Evolutionary conservation across 2,888 invertebrate species (phyloP), one percentile per base, ranked within the genome.

Genomic region (Lagria hirta): DNA sequence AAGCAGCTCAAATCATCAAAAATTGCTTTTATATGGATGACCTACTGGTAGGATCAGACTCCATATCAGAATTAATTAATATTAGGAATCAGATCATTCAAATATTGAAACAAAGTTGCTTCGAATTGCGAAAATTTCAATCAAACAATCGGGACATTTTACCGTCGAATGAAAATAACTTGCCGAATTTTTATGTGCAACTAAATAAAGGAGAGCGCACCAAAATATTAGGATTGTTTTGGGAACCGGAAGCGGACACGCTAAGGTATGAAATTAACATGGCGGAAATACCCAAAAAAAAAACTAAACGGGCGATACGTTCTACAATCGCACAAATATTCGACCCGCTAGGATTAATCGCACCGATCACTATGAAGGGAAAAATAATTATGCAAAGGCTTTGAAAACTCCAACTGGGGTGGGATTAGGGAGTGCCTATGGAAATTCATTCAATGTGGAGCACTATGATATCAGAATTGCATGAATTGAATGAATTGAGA

Each of bases 11-110:
- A 22, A 20, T 41, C 4, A 45, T 45, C n/a, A 21, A 10, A 6
- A 13, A 20, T 4, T 27, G 34, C 17, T 27, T 45, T 16, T 45
- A 45, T 21, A 33, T 45, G 10, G 41, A 45, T 32, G 45, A 45
- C 18, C 10, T 34, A 2, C 5, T 47, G 3, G 32, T 38, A 3
- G 38, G 49, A 21, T 8, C 38, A 7, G 14, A 47, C 27, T 18
- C 34, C 5, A 8, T 40, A n/a, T 18, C 23, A 10, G 32, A 43
- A 23, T 16, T 20, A 23, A 26, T 5, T 8, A 4, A 20, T 8
- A 26, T 49, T 2, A 20, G 29, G 10, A n/a, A 20, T 5, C 15
- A 42, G 10, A 14, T 42, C n/a, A 34, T 10, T 10, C n/a, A 2
- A 3, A 45, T 47, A 16, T 12, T 47, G 7, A 14, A 16, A 4